phyloP scores from a whole-genome alignment of 2,113 vertebrate genomes.

The Baryphthengus martii region DNA sequence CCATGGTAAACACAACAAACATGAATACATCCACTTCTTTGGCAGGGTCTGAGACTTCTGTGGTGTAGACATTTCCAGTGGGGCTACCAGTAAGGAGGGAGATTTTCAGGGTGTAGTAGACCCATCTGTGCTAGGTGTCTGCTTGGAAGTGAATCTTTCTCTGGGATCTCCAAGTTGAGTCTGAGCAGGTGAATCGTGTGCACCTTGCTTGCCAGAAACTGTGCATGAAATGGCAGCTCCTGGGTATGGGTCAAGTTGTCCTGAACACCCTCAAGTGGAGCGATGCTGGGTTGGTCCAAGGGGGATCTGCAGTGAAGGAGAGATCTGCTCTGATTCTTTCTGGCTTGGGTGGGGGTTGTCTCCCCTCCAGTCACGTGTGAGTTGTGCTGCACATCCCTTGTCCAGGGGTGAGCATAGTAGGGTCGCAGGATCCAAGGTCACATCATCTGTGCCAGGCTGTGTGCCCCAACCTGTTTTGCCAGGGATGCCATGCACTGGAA shows the following conservation, averaged over 20 bases:
- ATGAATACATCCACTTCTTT: background rate
- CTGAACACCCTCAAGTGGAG: background rate
- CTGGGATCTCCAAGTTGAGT: background rate
- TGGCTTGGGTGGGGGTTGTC: background rate
- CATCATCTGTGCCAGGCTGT: background rate
- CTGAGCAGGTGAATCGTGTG: background rate
- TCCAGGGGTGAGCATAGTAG: accelerated
- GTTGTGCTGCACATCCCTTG: background rate
- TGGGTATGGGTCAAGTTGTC: background rate
- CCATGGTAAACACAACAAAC: background rate
- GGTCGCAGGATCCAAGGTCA: background rate
- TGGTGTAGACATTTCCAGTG: background rate
- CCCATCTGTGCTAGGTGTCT: background rate
- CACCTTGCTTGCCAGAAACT: background rate
- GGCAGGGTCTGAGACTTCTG: background rate
- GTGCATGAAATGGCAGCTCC: accelerated
- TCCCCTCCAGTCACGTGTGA: background rate
- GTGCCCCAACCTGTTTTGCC: background rate
- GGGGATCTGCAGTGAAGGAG: background rate
- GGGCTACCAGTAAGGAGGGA: background rate
- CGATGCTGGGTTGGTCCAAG: background rate
- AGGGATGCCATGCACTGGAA: background rate
- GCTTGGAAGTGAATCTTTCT: background rate
- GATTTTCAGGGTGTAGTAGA: background rate
- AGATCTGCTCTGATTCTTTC: background rate